Evolutionary conservation across 2,888 invertebrate genomes (phyloP), one percentile per base, ranked within the genome.

Genomic region (Caenorhabditis imperialis): DNA sequence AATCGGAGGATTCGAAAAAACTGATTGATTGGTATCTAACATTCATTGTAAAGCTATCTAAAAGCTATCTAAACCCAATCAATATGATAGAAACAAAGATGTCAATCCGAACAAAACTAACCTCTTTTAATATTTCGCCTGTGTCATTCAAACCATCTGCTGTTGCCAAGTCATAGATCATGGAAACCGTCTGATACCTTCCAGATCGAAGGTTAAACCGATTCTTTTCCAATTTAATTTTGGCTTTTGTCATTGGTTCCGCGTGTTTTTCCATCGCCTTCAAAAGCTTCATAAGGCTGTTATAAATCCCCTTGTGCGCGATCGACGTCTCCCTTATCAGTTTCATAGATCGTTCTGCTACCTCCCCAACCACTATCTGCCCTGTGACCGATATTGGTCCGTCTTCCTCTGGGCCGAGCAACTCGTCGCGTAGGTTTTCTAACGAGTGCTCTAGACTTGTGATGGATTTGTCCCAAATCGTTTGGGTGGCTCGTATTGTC

Each of bases 201-300:
- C 16, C 20, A 14, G 18, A 2, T 70, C 42, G 7, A 62, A 22
- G 27, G 5, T 27, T 40, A 27, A 81, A 81, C 14, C 85, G 58
- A 58, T 85, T 75, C 54, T 81, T 79, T 54, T 84, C 78, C 27
- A 74, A 51, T 37, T 65, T 61, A 45, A 86, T 73, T 18, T 83
- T 35, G 14, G 62, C 62, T 8, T 48, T 51, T 25, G 78, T 58
- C 6, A 81, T 70, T 18, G 69, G 45, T 2, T 75, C 67, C 48
- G 86, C 77, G 4, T 67, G 18, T 27, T 77, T 53, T 89, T 99
- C 98, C 83, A 99, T 94, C 0, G 94, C 93, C 90, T 97, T 98
- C 54, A 98, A 98, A 51, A 97, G 94, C 91, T 95, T 94, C 0
- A 97, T 97, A 4, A 92, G 91, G 5, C 92, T 91, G 80, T 92